Conservation (phyloP, 1,140 invertebrate species). For the Cepaea nemoralis region DNA sequence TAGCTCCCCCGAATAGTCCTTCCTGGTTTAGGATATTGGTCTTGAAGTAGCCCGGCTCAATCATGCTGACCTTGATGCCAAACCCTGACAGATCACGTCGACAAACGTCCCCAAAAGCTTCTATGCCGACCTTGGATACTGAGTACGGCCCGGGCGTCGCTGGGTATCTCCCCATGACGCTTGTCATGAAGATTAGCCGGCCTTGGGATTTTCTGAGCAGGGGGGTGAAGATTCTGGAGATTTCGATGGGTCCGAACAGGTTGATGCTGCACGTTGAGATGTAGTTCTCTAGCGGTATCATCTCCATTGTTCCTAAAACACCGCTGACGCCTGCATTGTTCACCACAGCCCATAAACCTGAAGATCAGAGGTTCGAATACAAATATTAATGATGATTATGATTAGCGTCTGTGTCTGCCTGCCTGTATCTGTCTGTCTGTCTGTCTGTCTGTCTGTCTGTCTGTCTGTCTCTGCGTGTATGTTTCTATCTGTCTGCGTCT, state of each 20-base stretch:
- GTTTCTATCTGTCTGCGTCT: no score
- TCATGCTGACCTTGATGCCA: constrained; percentile 61
- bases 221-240: constrained; percentile 81
- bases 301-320: constrained; percentile 86
- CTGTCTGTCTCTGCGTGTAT: background rate
- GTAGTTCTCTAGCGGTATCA: constrained; percentile 76
- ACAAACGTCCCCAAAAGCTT: constrained; percentile 69
- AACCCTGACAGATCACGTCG: constrained; percentile 65
- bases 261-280: constrained; percentile 80
- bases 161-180: constrained; percentile 81
- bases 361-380: background rate
- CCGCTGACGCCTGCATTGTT: constrained; percentile 83
- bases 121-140: constrained; percentile 83
- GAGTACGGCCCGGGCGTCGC: constrained; percentile 82
- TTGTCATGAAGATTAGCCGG: constrained; percentile 84
- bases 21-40: background rate
- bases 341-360: constrained; percentile 54
- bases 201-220: constrained; percentile 77
- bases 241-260: constrained; percentile 82
- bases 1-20: background rate
- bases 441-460: background rate
- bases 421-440: no score
- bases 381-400: background rate
- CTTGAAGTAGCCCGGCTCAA: constrained; percentile 67
- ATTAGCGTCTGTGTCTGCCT: background rate